Evolutionary conservation across 2,797 vertebrate genomes (phyloP).

Genomic region (Gambelia wislizenii): DNA sequence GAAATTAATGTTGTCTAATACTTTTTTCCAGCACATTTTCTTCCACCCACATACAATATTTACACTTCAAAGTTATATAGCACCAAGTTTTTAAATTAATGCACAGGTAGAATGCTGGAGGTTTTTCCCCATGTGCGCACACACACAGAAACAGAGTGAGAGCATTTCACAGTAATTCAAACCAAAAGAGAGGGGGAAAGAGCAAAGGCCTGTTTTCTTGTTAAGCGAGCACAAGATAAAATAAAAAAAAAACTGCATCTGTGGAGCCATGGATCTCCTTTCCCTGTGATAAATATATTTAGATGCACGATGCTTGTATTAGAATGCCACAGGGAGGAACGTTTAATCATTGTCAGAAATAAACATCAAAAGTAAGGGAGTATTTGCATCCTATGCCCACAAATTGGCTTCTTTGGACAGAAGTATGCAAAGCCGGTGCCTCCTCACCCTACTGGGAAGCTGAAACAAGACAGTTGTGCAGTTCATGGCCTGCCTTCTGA

Average conservation of each 20-base stretch:
- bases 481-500: background rate
- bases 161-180: slow-evolving; percentile 38
- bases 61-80: slow-evolving; percentile 49
- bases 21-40: background rate
- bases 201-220: slow-evolving; percentile 4
- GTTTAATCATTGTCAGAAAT: slow-evolving; percentile 56
- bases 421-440: slow-evolving; percentile 41
- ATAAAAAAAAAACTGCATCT: background rate
- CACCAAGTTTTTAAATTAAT: slow-evolving; percentile 44
- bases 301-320: slow-evolving; percentile 8
- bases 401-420: slow-evolving; percentile 54
- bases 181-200: background rate
- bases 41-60: slow-evolving; percentile 53
- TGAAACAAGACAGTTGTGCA: background rate
- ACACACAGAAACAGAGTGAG: background rate
- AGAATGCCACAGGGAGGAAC: slow-evolving; percentile 15
- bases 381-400: slow-evolving; percentile 13
- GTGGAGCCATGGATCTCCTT: slow-evolving; percentile 2
- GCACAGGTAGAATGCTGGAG: slow-evolving; percentile 29
- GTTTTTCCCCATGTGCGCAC: background rate
- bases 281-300: slow-evolving; percentile 6
- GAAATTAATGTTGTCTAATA: slow-evolving; percentile 63
- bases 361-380: slow-evolving; percentile 55
- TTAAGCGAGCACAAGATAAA: background rate
- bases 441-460: slow-evolving; percentile 35